Evolutionary conservation across 2,888 invertebrate species (phyloP).

Genomic region (Callinectes sapidus): DNA sequence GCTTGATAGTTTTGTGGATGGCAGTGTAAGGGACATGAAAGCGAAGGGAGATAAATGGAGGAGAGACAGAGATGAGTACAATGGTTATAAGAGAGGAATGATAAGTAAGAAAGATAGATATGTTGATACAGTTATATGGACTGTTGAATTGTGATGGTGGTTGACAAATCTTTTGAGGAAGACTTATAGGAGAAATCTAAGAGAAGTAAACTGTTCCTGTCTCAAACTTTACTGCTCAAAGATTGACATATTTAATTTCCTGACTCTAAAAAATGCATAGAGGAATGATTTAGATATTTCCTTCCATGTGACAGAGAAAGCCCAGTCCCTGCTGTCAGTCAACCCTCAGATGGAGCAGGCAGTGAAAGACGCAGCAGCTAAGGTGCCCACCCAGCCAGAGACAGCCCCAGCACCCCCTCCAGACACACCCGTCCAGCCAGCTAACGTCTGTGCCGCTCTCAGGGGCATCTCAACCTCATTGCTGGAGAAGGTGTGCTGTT

Average conservation of each 20-base stretch:
- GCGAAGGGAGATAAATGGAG: no score
- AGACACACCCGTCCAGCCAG: conserved; percentile 43
- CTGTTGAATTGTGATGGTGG: no score
- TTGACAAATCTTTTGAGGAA: no score
- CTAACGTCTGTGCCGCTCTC: conserved; percentile 78
- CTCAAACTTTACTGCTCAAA: no score
- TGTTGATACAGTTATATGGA: no score
- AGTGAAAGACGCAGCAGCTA: conserved; percentile 79
- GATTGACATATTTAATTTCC: not conserved
- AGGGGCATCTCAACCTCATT: conserved; percentile 89
- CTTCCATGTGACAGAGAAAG: conserved; percentile 74
- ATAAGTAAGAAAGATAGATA: no score
- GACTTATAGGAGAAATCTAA: no score
- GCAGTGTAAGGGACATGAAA: no score
- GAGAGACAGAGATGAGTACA: not conserved
- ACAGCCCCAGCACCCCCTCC: conserved; percentile 39
- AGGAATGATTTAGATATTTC: not conserved
- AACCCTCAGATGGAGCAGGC: conserved; percentile 88
- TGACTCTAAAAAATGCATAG: no score
- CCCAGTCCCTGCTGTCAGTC: conserved; percentile 85
- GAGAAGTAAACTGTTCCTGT: no score
- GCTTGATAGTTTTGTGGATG: no score
- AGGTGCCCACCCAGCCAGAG: conserved; percentile 74
- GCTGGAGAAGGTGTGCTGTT: conserved; percentile 83
- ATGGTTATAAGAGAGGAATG: no score